phyloP scores from a whole-genome alignment of 2,113 vertebrate species.

The Mandrillus leucophaeus region DNA sequence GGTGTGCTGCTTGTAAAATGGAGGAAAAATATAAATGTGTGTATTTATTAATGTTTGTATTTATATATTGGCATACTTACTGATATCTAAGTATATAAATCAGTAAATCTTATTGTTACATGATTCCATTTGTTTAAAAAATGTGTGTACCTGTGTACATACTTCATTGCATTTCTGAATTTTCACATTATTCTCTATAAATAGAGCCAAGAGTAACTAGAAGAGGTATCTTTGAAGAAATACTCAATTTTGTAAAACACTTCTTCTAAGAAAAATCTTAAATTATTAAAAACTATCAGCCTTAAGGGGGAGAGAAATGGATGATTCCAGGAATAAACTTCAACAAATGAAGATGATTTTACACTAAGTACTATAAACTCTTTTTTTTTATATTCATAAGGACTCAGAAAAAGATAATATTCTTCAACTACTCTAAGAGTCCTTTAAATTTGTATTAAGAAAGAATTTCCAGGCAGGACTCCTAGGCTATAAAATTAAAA shows the following conservation, averaged over 20 bases:
- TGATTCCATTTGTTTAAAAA: slow-evolving; percentile 21
- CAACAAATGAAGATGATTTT: slow-evolving; percentile 25
- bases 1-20: background rate
- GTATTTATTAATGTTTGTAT: background rate
- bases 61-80: background rate
- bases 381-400: background rate
- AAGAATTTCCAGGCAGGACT: background rate
- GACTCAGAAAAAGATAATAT: slow-evolving; percentile 13
- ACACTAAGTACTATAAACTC: background rate
- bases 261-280: background rate
- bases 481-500: background rate
- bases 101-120: background rate
- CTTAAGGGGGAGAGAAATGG: background rate
- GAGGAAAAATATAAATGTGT: background rate
- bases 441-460: slow-evolving; percentile 29
- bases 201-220: background rate
- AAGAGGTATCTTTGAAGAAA: background rate
- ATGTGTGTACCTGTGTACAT: background rate
- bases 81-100: background rate
- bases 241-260: background rate
- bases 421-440: slow-evolving; percentile 11
- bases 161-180: background rate
- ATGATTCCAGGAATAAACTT: background rate
- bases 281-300: slow-evolving; percentile 5
- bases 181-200: background rate